Base-by-base conservation (phyloP, 2,797 vertebrate species). In the Rallus crepitans region DNA sequence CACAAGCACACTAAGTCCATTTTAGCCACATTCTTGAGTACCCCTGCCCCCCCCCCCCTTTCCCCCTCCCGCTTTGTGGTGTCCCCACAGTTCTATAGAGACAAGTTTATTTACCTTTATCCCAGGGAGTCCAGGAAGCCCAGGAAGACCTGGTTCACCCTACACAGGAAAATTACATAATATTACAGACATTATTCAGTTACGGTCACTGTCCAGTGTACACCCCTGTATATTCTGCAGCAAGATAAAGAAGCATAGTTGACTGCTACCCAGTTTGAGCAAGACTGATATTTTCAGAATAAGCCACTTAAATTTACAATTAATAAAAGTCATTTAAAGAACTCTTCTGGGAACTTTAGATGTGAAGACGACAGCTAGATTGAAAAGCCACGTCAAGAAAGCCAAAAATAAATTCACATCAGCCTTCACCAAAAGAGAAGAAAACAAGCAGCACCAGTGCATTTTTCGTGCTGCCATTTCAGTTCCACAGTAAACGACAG, bases 61-160 rank as follows among this genome's bases (percentile, higher is more conserved):
- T 7, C 42, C 42, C 42, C 20, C 52, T 48, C 23, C 53, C 42
- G 56, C 59, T 50, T 63, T 55, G 73, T 33, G 18, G 20, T 55
- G 35, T n/a, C 19, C 33, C 59, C 48, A 57, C 40, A 93, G 11
- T 16, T 90, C 66, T 85, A 90, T n/a, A 91, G 60, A 90, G 52
- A 89, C 84, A 89, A 52, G 39, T 66, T 96, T 97, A 98, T 98
- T 99, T 99, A 99, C 99, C 99, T 99, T 99, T 98, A 99, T 99
- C 97, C 99, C 99, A 97, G 99, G 99, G 96, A 99, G 99, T 99
- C 99, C 99, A 99, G 99, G 99, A 98, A 99, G 99, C 98, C 99
- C 99, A 98, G 99, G 99, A 97, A 99, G 99, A 98, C 99, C 99
- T 99, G 99, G 99, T 99, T 99, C 99, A 98, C 99, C 99, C 99